phyloP scores from a whole-genome alignment of 2,797 vertebrate species.

The Phoebastria nigripes region DNA sequence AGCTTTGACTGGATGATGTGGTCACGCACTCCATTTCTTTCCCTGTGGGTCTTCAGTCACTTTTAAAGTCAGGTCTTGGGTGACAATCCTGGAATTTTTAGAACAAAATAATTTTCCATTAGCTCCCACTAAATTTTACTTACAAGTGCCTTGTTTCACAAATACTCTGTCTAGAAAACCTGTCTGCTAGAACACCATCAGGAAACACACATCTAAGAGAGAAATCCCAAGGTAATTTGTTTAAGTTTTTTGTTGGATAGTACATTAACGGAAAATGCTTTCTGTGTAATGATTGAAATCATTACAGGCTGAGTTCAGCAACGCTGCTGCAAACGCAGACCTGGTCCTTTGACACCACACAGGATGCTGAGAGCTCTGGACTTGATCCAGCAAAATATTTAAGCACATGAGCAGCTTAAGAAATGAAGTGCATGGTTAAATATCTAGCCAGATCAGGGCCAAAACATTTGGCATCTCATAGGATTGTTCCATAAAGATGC shows the following conservation, averaged over 20 bases:
- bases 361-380: conserved; percentile 16
- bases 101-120: neutral
- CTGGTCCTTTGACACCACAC: conserved; percentile 10
- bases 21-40: neutral
- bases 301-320: conserved; percentile 11
- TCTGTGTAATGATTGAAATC: neutral
- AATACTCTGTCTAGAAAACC: neutral
- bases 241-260: neutral
- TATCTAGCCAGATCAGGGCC: conserved; percentile 7
- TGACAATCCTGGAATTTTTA: neutral
- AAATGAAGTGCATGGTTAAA: conserved; percentile 16
- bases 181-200: neutral
- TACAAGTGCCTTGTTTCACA: neutral
- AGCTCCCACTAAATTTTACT: neutral
- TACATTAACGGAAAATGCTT: neutral
- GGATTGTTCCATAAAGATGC: conserved; percentile 27
- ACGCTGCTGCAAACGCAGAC: neutral
- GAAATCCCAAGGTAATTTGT: neutral
- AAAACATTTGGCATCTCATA: conserved; percentile 31
- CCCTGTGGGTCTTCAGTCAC: neutral
- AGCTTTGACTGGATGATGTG: neutral
- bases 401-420: conserved; percentile 17
- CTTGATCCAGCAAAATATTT: conserved; percentile 24
- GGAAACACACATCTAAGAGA: neutral
- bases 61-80: neutral